These are phyloP conservation scores for Liasis olivaceus DNA, from an alignment of 2,797 vertebrate species.

Conservation along the genomic window DNA sequence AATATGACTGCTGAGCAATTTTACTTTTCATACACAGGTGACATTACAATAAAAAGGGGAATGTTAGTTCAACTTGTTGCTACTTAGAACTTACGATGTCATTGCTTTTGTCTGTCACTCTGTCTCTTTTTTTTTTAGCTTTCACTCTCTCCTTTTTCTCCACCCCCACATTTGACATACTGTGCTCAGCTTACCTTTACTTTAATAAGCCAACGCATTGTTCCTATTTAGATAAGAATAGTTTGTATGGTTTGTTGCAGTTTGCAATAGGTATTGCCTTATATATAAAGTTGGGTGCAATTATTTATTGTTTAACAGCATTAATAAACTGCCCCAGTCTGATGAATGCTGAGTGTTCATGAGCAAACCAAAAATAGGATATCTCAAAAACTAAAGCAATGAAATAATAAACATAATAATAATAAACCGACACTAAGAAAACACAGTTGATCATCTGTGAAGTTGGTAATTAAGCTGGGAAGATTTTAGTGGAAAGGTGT, in stretches of 20 bases:
- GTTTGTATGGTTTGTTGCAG: slow-evolving; percentile 9
- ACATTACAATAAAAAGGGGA: slow-evolving; percentile 37
- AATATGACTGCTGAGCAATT: slow-evolving; percentile 39
- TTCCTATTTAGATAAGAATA: slow-evolving; percentile 12
- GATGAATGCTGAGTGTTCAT: background rate
- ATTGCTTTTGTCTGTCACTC: background rate
- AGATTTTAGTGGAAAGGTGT: background rate
- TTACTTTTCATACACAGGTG: slow-evolving; percentile 39
- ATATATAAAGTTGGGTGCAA: background rate
- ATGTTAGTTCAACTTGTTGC: slow-evolving; percentile 40
- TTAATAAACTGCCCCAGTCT: background rate
- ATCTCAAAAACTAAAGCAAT: background rate
- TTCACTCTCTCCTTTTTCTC: slow-evolving; percentile 17
- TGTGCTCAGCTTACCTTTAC: background rate
- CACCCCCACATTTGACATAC: background rate
- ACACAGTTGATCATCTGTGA: slow-evolving; percentile 19
- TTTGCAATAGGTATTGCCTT: background rate
- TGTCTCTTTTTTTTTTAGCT: slow-evolving; percentile 27
- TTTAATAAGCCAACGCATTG: background rate
- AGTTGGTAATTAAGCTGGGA: slow-evolving; percentile 25
- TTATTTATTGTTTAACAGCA: background rate
- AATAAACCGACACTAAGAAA: background rate
- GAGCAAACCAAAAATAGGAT: background rate
- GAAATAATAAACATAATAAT: background rate
- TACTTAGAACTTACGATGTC: slow-evolving; percentile 31